Evolutionary conservation across 2,113 vertebrate genomes (phyloP).

Genomic region (Romanogobio albipinnatus): DNA sequence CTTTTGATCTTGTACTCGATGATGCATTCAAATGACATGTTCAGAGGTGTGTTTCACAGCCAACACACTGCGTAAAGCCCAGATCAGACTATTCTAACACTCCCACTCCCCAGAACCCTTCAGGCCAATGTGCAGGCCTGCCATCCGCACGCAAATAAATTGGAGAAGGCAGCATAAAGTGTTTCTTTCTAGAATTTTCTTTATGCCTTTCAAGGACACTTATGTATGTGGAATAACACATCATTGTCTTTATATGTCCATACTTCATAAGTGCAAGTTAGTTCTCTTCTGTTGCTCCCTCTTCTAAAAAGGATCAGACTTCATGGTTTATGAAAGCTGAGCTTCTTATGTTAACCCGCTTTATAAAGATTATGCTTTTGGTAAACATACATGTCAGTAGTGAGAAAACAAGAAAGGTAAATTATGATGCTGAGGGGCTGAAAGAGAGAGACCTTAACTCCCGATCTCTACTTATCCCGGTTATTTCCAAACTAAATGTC

Average conservation of each 20-base stretch:
- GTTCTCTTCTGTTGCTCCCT: conserved; percentile 38
- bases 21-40: conserved; percentile 20
- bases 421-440: not conserved
- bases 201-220: conserved; percentile 32
- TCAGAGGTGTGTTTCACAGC: conserved; percentile 42
- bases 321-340: conserved; percentile 37
- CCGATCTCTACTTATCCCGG: not conserved
- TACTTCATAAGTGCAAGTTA: conserved; percentile 38
- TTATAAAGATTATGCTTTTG: conserved; percentile 56
- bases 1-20: conserved; percentile 31
- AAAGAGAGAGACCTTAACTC: not conserved
- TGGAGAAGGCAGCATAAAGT: conserved; percentile 13
- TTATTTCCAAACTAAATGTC: not conserved
- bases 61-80: conserved; percentile 31
- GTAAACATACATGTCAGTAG: conserved; percentile 49
- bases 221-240: conserved; percentile 21
- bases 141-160: conserved; percentile 23
- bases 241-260: conserved; percentile 38
- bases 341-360: conserved; percentile 58
- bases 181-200: conserved; percentile 25
- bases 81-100: conserved; percentile 41
- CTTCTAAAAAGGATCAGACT: conserved; percentile 41
- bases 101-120: conserved; percentile 18
- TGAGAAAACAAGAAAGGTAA: conserved; percentile 44
- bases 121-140: conserved; percentile 27